A percentile compares a stretch with the other conserved stretches of the same genome.
phyloP scores from a whole-genome alignment of 2,888 invertebrate genomes.

The Agonopterix alstromeriana region DNA sequence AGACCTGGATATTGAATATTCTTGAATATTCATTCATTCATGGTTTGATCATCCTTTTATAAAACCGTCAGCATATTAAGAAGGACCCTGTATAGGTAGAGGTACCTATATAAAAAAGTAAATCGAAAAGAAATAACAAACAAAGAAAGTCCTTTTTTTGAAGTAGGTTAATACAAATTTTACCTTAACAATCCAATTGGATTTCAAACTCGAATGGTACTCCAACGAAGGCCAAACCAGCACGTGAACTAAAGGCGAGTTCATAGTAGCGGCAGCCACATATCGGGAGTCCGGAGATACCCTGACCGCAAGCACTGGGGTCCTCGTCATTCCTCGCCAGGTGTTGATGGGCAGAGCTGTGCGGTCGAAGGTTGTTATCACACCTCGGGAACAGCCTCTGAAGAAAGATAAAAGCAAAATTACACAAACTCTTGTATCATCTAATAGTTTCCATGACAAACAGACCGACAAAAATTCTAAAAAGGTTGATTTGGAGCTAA shows the following conservation, averaged over 20 bases:
- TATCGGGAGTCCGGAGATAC: slow-evolving; percentile 59
- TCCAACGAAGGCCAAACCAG: slow-evolving; percentile 47
- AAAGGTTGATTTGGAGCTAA: too few relatives aligned
- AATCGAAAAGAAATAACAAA: too few relatives aligned
- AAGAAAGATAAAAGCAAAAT: slow-evolving; percentile 5
- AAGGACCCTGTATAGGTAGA: too few relatives aligned
- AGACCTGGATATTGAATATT: too few relatives aligned
- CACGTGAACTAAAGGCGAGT: slow-evolving; percentile 29
- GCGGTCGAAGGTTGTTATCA: slow-evolving; percentile 29
- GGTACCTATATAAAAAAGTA: too few relatives aligned
- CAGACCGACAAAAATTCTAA: too few relatives aligned
- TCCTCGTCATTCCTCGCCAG: slow-evolving; percentile 14
- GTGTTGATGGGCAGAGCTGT: slow-evolving; percentile 15
- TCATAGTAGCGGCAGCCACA: slow-evolving; percentile 35
- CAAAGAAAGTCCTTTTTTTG: too few relatives aligned
- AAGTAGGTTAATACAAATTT: background rate
- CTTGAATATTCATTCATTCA: too few relatives aligned
- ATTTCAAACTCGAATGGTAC: slow-evolving; percentile 24
- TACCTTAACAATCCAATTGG: slow-evolving; percentile 46
- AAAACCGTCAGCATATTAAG: too few relatives aligned
- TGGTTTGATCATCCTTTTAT: too few relatives aligned
- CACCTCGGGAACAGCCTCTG: slow-evolving; percentile 58
- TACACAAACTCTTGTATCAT: background rate
- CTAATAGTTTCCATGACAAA: background rate
- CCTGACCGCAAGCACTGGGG: slow-evolving; percentile 29